Evolutionary conservation across 1,140 invertebrate genomes (phyloP).

Genomic region (Heliconius hewitsoni): DNA sequence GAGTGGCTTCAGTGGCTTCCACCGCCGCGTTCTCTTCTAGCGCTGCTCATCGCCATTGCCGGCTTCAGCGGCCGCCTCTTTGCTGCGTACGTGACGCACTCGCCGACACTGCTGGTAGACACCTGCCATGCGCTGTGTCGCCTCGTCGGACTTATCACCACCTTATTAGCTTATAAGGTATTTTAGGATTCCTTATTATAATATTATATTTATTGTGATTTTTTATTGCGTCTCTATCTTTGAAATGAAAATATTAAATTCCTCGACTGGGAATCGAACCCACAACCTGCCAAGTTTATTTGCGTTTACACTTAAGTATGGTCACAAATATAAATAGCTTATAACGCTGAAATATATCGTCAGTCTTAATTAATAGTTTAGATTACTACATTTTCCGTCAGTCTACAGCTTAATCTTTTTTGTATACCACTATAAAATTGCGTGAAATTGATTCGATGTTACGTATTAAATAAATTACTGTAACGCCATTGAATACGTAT

Average conservation of each 20-base stretch:
- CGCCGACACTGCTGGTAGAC: constrained; percentile 90
- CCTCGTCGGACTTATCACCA: constrained; percentile 71
- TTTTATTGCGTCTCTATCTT: neutral
- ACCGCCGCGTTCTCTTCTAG: constrained; percentile 86
- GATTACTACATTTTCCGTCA: neutral
- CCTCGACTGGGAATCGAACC: no score
- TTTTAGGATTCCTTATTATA: neutral
- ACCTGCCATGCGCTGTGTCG: constrained; percentile 92
- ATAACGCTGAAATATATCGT: no score
- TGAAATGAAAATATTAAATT: no score
- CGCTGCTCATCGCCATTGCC: constrained; percentile 86
- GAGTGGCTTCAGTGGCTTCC: constrained; percentile 87
- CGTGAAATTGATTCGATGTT: constrained; percentile 13
- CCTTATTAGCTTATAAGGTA: constrained; percentile 71
- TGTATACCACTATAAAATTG: constrained; percentile 7
- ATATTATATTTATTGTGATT: neutral
- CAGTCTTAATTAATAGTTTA: neutral
- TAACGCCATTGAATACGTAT: neutral
- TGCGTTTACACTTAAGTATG: no score
- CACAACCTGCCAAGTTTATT: no score
- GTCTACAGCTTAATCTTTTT: neutral
- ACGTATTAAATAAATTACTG: neutral
- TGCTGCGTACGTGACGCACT: constrained; percentile 90
- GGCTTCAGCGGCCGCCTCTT: constrained; percentile 89
- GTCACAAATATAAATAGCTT: neutral